A percentile compares a stretch with the other conserved stretches of the same genome.
phyloP scores from a whole-genome alignment of 2,888 invertebrate genomes.

The Pseudococcus viburni region DNA sequence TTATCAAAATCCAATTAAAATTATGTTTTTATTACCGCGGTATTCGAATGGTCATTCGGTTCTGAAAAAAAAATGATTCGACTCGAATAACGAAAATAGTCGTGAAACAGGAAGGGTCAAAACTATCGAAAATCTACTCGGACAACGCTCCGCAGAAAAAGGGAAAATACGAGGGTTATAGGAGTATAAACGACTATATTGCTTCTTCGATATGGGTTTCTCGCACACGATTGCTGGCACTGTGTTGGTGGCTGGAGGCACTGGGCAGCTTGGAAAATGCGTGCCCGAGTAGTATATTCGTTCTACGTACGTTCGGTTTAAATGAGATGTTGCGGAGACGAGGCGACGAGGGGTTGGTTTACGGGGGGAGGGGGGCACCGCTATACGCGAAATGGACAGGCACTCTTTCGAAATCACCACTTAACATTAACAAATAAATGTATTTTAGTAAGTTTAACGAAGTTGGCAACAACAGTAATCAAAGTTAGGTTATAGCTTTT shows the following conservation, averaged over 20 bases:
- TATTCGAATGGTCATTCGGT: no score
- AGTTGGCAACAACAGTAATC: conserved; percentile 61
- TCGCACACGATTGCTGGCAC: background rate
- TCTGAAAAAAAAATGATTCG: no score
- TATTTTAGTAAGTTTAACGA: conserved; percentile 48
- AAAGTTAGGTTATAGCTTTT: conserved; percentile 58
- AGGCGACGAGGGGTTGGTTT: background rate
- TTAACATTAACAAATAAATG: conserved; percentile 51
- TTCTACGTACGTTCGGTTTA: background rate
- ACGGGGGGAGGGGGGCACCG: background rate
- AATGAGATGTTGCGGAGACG: background rate
- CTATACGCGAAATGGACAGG: background rate
- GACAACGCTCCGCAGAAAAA: background rate
- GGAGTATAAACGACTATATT: background rate
- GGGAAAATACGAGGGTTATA: background rate
- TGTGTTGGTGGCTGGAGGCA: background rate
- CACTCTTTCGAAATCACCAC: conserved; percentile 41
- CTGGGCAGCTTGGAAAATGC: background rate
- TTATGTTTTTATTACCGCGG: no score
- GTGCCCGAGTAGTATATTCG: background rate
- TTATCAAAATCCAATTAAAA: no score
- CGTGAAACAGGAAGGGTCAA: no score
- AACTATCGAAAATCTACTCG: background rate
- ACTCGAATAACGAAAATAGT: no score
- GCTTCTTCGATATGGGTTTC: background rate